phyloP scores from a whole-genome alignment of 2,113 vertebrate genomes.

The Serranochromis macrocephalus region DNA sequence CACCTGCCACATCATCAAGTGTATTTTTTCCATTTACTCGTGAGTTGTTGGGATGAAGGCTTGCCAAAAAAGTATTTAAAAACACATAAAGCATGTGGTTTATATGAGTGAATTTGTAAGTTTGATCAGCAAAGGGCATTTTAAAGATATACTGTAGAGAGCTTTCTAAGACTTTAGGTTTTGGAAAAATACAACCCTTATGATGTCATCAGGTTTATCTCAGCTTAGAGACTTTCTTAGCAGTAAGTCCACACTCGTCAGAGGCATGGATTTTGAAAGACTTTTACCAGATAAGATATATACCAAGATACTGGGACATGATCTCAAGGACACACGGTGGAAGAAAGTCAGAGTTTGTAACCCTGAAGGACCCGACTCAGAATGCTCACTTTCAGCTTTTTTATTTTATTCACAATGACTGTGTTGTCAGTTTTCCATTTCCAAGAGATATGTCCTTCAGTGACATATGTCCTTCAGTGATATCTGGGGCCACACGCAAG shows the following conservation, averaged over 20 bases:
- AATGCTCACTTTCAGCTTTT: neutral
- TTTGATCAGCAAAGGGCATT: neutral
- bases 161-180: neutral
- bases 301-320: neutral
- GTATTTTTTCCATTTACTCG: neutral
- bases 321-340: neutral
- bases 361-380: neutral
- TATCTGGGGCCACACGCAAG: neutral
- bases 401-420: neutral
- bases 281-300: neutral
- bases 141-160: neutral
- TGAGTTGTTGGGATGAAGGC: neutral
- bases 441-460: neutral
- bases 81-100: neutral
- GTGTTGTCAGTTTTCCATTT: neutral
- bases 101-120: neutral
- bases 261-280: neutral
- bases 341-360: neutral
- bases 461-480: neutral
- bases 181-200: neutral
- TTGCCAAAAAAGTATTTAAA: neutral
- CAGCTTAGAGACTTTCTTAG: neutral
- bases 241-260: neutral
- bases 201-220: neutral
- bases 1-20: neutral